A percentile compares a stretch with the other conserved stretches of the same genome.
Conservation (phyloP, 2,888 invertebrate species). For the Dyspetes luteomarginatus region DNA sequence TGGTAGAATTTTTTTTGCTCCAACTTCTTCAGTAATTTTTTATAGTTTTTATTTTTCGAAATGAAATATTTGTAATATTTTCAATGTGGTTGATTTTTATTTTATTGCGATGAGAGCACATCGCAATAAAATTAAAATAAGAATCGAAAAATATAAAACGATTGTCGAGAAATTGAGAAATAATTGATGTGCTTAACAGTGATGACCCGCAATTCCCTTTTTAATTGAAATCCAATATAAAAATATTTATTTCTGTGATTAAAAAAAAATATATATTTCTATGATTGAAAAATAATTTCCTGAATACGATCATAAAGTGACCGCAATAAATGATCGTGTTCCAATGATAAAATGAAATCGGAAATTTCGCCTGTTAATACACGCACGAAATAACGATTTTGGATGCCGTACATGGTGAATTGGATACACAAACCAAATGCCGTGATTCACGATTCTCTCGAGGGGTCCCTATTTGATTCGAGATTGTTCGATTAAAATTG, state of each 20-base stretch:
- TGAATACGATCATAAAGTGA: too few species aligned
- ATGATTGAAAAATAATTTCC: neutral
- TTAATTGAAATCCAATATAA: neutral
- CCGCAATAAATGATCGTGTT: neutral
- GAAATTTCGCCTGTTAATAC: neutral
- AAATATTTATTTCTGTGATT: neutral
- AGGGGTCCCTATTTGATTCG: constrained; percentile 25
- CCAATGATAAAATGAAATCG: neutral
- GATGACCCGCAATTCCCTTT: too few species aligned
- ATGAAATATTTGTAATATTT: too few species aligned
- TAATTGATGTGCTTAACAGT: too few species aligned
- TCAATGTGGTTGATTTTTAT: neutral
- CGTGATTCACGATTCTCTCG: constrained; percentile 6
- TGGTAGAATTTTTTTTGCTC: too few species aligned
- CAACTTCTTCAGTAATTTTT: too few species aligned
- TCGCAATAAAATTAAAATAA: too few species aligned
- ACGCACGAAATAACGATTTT: constrained; percentile 5
- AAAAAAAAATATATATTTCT: neutral
- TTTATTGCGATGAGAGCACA: too few species aligned
- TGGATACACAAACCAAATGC: constrained; percentile 31
- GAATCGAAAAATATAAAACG: too few species aligned
- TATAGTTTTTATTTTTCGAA: too few species aligned
- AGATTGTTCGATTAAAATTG: constrained; percentile 51
- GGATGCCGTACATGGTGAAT: neutral
- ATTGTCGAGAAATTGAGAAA: too few species aligned